Base-by-base conservation (phyloP, 2,888 invertebrate species). In the Aphodius granarius region DNA sequence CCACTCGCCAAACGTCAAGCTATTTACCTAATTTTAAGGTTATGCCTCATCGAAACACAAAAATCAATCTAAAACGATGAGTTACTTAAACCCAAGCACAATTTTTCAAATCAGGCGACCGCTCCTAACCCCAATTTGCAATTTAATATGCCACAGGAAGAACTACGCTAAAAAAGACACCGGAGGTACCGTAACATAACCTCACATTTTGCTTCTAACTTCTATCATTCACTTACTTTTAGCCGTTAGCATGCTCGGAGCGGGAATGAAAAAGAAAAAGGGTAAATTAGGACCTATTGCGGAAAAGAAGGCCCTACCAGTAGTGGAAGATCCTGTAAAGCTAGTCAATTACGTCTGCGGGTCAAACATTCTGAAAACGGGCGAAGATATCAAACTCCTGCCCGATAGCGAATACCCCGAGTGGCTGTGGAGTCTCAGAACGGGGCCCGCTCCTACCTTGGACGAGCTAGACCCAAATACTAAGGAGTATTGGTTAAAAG, bases 381-480 rank as follows among this genome's bases (percentile, higher is more conserved):
- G 96, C 0, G 91, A 95, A 85, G 97, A 97, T 84, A 88, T 97
- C 0, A 90, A 94, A 87, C 77, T 93, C 17, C 93, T 92, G 85
- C 90, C 92, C 0, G 94, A 95, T 83, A 89, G 89, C 19, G 95
- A 97, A 84, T 98, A 98, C 87, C 98, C 98, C 0, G 93, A 93
- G 0, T 98, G 98, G 98, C 88, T 98, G 77, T 98, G 97, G 97
- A 88, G 83, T 2, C 83, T 98, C 15, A 88, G 91, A 81, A 90
- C 91, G 16, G 94, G 93, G 2, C 86, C 89, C 4, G 89, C 93
- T 4, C 89, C 90, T 4, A 88, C 90, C 0, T 85, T 97, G 0
- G 91, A 93, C 75, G 94, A 95, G 82, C 84, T 97, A 76, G 95
- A 96, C 85, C 94, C 94, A 3, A 89, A 91, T 82, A 91, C 93